Conservation (phyloP, 1,140 invertebrate genomes). For the Nylanderia fulva region DNA sequence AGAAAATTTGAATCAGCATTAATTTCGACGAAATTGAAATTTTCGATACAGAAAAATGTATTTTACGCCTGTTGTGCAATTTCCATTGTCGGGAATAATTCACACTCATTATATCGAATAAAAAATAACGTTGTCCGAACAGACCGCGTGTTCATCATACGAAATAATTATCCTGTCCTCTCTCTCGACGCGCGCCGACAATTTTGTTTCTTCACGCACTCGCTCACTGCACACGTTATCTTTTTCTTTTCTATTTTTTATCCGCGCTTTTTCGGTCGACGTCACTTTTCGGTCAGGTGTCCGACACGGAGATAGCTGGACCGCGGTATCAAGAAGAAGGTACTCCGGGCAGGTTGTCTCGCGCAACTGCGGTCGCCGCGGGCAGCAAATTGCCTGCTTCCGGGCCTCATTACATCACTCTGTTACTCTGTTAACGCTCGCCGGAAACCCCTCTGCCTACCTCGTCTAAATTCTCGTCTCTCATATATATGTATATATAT, state of each 20-base stretch:
- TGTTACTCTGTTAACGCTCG: slow-evolving; percentile 87
- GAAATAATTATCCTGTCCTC: slow-evolving; percentile 37
- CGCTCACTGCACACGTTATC: neutral
- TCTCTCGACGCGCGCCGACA: slow-evolving; percentile 7
- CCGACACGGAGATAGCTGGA: slow-evolving; percentile 67
- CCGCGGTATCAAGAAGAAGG: slow-evolving; percentile 79
- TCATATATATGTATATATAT: slow-evolving; percentile 78
- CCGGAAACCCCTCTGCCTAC: slow-evolving; percentile 85
- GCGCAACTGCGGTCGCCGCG: slow-evolving; percentile 83
- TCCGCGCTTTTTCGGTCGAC: neutral
- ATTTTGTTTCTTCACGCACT: slow-evolving; percentile 27
- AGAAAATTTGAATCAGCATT: neutral
- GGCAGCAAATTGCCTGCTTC: slow-evolving; percentile 86
- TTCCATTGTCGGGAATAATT: slow-evolving; percentile 42
- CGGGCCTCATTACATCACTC: slow-evolving; percentile 87
- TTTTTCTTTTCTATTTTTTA: neutral
- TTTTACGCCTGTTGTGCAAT: slow-evolving; percentile 25
- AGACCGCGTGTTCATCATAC: slow-evolving; percentile 29
- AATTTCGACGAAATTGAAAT: neutral
- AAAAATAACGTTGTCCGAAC: slow-evolving; percentile 15
- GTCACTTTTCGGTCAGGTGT: slow-evolving; percentile 36
- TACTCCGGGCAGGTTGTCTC: slow-evolving; percentile 84
- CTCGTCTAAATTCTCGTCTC: slow-evolving; percentile 81
- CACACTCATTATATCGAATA: slow-evolving; percentile 20
- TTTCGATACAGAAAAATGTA: neutral